Conservation (phyloP, 1,140 invertebrate genomes). For the Babylonia areolata region DNA sequence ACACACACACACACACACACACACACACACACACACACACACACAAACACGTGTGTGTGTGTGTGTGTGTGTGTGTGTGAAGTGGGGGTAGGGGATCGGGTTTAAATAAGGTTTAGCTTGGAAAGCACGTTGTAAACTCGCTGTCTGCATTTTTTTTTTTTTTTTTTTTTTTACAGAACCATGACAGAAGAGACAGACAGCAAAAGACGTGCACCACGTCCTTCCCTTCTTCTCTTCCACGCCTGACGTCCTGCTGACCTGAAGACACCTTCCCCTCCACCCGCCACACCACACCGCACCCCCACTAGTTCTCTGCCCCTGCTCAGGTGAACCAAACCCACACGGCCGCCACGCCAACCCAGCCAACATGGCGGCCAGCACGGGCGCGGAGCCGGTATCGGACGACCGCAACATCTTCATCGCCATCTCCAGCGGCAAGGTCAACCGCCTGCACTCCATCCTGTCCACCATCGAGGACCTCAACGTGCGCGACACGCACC, state of each 20-base stretch:
- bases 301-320: too few relatives aligned
- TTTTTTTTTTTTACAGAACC: too few relatives aligned
- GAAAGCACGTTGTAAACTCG: too few relatives aligned
- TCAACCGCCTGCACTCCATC: constrained; percentile 46
- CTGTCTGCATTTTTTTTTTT: too few relatives aligned
- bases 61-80: background rate
- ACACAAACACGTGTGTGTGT: too few relatives aligned
- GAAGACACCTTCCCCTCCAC: background rate
- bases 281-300: background rate
- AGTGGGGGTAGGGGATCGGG: background rate
- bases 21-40: too few relatives aligned
- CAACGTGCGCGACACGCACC: constrained; percentile 43
- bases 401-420: constrained; percentile 47
- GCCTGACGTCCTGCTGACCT: background rate
- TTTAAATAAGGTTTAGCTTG: too few relatives aligned
- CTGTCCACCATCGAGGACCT: constrained; percentile 42
- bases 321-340: background rate
- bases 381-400: background rate
- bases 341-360: constrained; percentile 8
- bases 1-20: too few relatives aligned
- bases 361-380: background rate
- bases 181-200: background rate
- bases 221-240: background rate
- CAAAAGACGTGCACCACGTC: background rate
- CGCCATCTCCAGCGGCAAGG: constrained; percentile 46